Evolutionary conservation across 92 coral and sea anemone genomes (phyloP).

Genomic region (Scolanthus callimorphus): DNA sequence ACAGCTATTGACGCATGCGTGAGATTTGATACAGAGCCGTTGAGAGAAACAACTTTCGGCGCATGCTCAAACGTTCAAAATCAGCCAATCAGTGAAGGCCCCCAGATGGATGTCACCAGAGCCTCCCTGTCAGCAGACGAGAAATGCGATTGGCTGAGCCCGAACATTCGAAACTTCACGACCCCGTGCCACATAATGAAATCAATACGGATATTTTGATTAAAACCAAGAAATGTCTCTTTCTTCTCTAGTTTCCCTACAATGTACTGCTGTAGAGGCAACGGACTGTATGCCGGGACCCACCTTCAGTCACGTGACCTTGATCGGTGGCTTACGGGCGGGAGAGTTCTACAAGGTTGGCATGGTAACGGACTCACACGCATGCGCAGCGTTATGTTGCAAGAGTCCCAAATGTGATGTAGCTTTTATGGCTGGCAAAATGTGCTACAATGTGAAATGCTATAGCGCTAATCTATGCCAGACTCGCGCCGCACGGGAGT

Average conservation of each 20-base stretch:
- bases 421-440: constrained; percentile 77
- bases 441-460: constrained; percentile 84
- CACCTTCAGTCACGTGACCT: constrained; percentile 59
- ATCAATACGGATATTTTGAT: background rate
- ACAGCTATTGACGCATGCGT: too few species aligned
- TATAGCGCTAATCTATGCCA: constrained; percentile 70
- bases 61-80: too few species aligned
- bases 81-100: too few species aligned
- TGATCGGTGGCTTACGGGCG: constrained; percentile 81
- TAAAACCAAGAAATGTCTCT: too few species aligned
- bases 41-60: too few species aligned
- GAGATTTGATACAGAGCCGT: too few species aligned
- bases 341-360: constrained; percentile 87
- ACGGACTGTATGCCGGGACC: constrained; percentile 14
- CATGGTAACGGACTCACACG: constrained; percentile 38
- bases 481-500: constrained; percentile 46
- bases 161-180: too few species aligned
- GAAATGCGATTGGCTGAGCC: too few species aligned
- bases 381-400: constrained; percentile 80
- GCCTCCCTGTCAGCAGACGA: too few species aligned
- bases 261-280: constrained; percentile 1
- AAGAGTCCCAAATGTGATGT: constrained; percentile 68
- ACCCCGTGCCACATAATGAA: constrained; percentile 4
- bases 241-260: too few species aligned
- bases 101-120: too few species aligned